Evolutionary conservation across 2,113 vertebrate genomes (phyloP), one percentile per base, ranked within the genome.

Genomic region (Monopterus albus): DNA sequence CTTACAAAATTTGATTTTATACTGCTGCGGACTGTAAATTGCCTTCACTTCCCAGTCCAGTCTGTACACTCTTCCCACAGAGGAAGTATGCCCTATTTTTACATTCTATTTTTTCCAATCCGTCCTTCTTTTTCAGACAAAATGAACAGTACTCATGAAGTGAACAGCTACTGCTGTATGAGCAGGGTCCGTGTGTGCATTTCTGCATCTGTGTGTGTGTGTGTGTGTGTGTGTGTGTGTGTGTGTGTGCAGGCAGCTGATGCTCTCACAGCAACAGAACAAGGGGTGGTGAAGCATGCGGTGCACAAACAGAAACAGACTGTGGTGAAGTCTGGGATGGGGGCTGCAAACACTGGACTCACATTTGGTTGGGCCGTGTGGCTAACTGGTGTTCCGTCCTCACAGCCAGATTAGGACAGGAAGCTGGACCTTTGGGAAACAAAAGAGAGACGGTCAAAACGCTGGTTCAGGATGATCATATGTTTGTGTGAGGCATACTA

Each of bases 301-400:
- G 21, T 20, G 6, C 15, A 50, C 15, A 70, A 65, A 49, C 47
- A 61, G 31, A 29, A 70, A 70, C n/a, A 1, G 12, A 39, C 3
- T 39, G 40, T 33, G 39, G 31, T 21, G 18, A 29, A 28, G 18
- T 59, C 20, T 3, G 28, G n/a, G 36, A 1, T 8, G 43, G 43
- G 56, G 38, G 25, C 2, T 14, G 31, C 14, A 63, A 55, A 39
- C 1, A 13, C 13, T 13, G 17, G 36, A 65, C 72, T 83, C 51
- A 85, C 86, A 77, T 86, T 64, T 75, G 36, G 68, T 78, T 2
- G 3, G 74, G 72, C 42, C 9, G 23, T 51, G 60, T 2, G 73
- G 73, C 75, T 35, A 14, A 83, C 63, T 31, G 35, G 25, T 7
- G 49, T 26, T 60, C 62, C 0, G 38, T 78, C 77, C 79, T 77